Evolutionary conservation across 2,797 vertebrate genomes (phyloP).

Genomic region (Enteromius paludinosus): DNA sequence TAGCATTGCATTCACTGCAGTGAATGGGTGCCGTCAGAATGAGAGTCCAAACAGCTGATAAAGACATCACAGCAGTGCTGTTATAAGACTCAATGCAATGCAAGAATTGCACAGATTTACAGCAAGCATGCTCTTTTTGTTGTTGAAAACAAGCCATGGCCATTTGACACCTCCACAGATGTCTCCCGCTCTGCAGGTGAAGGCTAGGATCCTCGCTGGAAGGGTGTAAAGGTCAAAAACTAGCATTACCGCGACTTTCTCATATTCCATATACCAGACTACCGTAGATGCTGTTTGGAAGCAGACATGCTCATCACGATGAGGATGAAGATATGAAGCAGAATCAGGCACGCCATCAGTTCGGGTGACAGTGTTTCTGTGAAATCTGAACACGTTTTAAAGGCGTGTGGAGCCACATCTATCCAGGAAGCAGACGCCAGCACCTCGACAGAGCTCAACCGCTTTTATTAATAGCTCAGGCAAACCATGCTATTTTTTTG

Average conservation of each 20-base stretch:
- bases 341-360: neutral
- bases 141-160: neutral
- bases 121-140: neutral
- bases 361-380: neutral
- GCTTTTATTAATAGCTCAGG: neutral
- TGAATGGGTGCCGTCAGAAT: neutral
- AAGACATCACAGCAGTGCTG: neutral
- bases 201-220: neutral
- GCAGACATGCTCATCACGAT: neutral
- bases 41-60: neutral
- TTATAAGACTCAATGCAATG: neutral
- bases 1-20: neutral
- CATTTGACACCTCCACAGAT: conserved; percentile 3
- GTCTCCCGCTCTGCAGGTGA: neutral
- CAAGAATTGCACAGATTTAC: neutral
- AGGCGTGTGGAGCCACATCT: neutral
- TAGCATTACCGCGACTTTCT: neutral
- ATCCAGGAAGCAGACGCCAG: neutral
- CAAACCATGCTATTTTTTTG: neutral
- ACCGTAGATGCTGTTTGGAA: neutral
- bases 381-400: neutral
- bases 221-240: neutral
- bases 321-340: neutral
- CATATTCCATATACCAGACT: neutral
- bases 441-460: neutral